Conservation (phyloP, 2,113 vertebrate species). For the Pluvianellus socialis region DNA sequence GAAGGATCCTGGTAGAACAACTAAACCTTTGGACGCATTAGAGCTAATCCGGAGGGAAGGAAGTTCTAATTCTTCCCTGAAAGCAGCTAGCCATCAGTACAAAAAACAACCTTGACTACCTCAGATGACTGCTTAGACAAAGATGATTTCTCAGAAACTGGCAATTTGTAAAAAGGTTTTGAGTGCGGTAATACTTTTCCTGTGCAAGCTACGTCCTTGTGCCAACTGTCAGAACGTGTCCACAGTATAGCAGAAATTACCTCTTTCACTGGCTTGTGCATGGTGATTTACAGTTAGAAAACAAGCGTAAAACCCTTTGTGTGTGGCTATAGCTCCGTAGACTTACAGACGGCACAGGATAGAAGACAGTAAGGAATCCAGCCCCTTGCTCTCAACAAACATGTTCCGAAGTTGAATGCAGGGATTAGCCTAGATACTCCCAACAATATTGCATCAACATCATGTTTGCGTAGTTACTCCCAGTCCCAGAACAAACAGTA, state of each 20-base stretch:
- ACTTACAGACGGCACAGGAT: not conserved
- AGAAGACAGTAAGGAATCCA: not conserved
- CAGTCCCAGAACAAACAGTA: slow-evolving; percentile 58
- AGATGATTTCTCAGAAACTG: not conserved
- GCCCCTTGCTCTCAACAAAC: not conserved
- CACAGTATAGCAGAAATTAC: not conserved
- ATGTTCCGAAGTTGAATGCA: slow-evolving; percentile 10
- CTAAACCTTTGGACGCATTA: not conserved
- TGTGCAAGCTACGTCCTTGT: not conserved
- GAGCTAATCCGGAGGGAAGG: not conserved
- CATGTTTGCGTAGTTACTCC: slow-evolving; percentile 60
- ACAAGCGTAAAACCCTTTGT: not conserved
- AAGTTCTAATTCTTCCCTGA: not conserved
- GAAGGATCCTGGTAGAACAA: not conserved
- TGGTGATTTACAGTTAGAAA: not conserved
- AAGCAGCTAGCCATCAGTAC: not conserved
- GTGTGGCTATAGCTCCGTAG: not conserved
- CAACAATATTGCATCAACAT: slow-evolving; percentile 46
- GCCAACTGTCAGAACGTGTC: not conserved
- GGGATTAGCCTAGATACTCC: slow-evolving; percentile 59
- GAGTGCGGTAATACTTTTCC: not conserved
- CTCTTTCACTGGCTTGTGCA: not conserved
- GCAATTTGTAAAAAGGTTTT: not conserved
- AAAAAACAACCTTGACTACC: not conserved
- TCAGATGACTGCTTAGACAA: not conserved